A percentile compares a stretch with the other conserved stretches of the same genome.
These are phyloP conservation scores for Acipenser transmontanus DNA, from an alignment of 2,797 vertebrate genomes.

Conservation along the genomic window DNA sequence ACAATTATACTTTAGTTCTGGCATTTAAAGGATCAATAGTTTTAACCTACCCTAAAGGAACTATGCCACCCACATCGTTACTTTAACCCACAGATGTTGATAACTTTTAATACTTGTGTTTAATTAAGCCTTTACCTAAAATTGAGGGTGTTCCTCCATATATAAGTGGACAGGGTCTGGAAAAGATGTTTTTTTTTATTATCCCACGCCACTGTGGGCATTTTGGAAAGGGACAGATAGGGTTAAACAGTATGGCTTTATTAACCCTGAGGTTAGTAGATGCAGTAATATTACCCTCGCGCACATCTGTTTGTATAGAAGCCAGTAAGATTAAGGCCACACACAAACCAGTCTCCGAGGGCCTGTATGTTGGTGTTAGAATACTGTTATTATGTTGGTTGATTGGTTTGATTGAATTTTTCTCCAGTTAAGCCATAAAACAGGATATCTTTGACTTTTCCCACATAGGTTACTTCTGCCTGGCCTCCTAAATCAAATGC, in stretches of 20 bases:
- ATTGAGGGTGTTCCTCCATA: slow-evolving; percentile 4
- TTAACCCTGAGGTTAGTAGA: slow-evolving; percentile 39
- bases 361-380: slow-evolving; percentile 48
- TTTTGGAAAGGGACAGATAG: not conserved
- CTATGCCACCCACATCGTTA: slow-evolving; percentile 5
- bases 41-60: slow-evolving; percentile 1
- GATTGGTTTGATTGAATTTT: slow-evolving; percentile 62
- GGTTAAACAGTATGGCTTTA: slow-evolving; percentile 25
- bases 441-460: slow-evolving; percentile 49
- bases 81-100: not conserved
- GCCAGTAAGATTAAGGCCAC: slow-evolving; percentile 57
- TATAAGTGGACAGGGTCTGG: slow-evolving; percentile 19
- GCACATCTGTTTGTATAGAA: slow-evolving; percentile 51
- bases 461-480: slow-evolving; percentile 52
- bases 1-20: slow-evolving; percentile 5
- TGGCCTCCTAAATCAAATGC: slow-evolving; percentile 12
- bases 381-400: slow-evolving; percentile 65
- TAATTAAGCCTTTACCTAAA: slow-evolving; percentile 12
- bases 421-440: slow-evolving; percentile 61
- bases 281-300: slow-evolving; percentile 55
- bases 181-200: not conserved
- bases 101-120: not conserved
- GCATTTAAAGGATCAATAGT: not conserved
- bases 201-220: not conserved
- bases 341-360: slow-evolving; percentile 59